Evolutionary conservation across 2,113 vertebrate genomes (phyloP).

Genomic region (Melanocharis versteri): DNA sequence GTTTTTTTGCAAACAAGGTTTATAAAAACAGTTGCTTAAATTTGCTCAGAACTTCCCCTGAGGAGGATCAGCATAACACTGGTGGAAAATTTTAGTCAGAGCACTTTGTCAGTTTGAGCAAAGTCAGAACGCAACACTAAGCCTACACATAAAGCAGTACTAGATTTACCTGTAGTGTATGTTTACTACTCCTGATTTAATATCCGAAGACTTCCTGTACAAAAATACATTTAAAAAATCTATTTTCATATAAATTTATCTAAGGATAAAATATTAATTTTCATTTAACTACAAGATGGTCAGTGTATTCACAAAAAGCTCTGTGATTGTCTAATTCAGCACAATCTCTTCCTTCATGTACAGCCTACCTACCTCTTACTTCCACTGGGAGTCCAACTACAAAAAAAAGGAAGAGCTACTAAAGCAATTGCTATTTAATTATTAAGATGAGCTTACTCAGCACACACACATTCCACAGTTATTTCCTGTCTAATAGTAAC

Average conservation of each 20-base stretch:
- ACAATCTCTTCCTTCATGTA: background rate
- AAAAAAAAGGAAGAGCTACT: background rate
- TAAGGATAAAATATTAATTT: background rate
- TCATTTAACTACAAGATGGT: background rate
- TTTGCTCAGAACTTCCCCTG: background rate
- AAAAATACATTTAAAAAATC: background rate
- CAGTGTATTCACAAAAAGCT: background rate
- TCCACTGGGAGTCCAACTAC: background rate
- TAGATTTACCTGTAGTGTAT: background rate
- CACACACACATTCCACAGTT: background rate
- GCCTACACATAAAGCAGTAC: background rate
- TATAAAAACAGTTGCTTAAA: background rate
- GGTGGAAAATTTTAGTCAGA: conserved; percentile 28
- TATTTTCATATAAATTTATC: background rate
- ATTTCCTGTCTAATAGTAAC: background rate
- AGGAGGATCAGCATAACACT: background rate
- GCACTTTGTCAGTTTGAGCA: background rate
- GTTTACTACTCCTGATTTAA: background rate
- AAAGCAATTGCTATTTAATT: background rate
- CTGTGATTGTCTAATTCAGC: background rate
- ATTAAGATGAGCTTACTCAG: background rate
- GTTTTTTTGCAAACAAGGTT: background rate
- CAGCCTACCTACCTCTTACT: background rate
- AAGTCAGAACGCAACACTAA: background rate
- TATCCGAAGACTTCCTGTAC: background rate